Evolutionary conservation across 2,113 vertebrate species (phyloP), one percentile per base, ranked within the genome.

Genomic region (Ochotona curzoniae): DNA sequence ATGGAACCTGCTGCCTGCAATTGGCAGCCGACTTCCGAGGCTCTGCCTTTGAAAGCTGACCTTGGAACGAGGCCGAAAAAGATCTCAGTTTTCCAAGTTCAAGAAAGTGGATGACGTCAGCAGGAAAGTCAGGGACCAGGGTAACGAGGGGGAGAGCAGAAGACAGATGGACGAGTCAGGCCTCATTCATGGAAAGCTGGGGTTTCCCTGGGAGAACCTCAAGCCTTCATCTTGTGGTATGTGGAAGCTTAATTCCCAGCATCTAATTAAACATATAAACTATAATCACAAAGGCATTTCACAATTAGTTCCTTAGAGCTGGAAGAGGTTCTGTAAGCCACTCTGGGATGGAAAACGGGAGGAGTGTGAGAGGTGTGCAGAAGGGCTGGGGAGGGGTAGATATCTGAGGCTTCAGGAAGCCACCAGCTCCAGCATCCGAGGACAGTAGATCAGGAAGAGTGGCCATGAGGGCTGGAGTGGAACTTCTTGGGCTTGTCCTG

Each of bases 231-330:
- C 94, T 95, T 90, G 87, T 94, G 81, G 87, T 91, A 28, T 93
- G 91, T 82, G 60, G 70, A 91, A 89, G 87, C 88, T 96, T 92
- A 93, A 95, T 93, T 95, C 81, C 54, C 78, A 88, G 73, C 84
- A 94, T 95, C 92, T 95, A 95, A 96, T 95, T 94, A 94, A 95
- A 84, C 44, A n/a, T 82, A 76, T 83, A 91, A 94, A 95, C 76
- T 96, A 74, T 91, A 95, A 93, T 95, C 94, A 95, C 64, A 84
- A 93, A 95, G 83, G 67, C 85, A 94, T 95, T 95, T 95, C 92
- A 90, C 91, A 95, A 93, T 93, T 89, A 51, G 76, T 89, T 95
- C 74, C 81, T 96, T 89, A 81, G 76, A 91, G 81, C 73, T 97
- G 71, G 90, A 95, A 94, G 81, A 54, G 70, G n/a, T 87, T 94